Percentiles rank a stretch among this genome's conserved stretches.
Conservation (phyloP, 1,140 invertebrate species). For the Diachasma alloeum region DNA sequence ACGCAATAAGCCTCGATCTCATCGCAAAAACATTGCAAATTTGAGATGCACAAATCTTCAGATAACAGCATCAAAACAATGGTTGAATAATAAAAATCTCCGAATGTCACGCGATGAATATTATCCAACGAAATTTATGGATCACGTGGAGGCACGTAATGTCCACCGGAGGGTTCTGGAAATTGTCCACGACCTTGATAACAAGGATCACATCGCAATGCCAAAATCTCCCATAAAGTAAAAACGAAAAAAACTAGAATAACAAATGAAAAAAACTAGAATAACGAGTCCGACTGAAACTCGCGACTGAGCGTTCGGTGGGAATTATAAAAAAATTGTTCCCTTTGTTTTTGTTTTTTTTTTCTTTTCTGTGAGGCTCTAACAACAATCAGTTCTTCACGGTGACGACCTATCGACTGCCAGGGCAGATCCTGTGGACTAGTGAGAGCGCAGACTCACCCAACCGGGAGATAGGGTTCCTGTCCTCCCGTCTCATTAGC, state of each 20-base stretch:
- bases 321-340: no score
- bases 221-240: neutral
- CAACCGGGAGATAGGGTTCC: slow-evolving; percentile 13
- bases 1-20: no score
- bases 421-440: slow-evolving; percentile 25
- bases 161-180: neutral
- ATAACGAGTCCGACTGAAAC: no score
- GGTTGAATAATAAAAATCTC: no score
- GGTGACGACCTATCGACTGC: slow-evolving; percentile 46
- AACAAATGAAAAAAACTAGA: neutral
- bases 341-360: no score
- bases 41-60: no score
- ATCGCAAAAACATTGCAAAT: no score
- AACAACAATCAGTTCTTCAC: slow-evolving; percentile 5
- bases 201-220: neutral
- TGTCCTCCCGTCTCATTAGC: slow-evolving; percentile 7
- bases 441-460: slow-evolving; percentile 41
- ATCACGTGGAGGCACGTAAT: neutral
- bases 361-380: no score
- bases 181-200: neutral
- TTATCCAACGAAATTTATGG: neutral
- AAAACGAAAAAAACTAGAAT: neutral
- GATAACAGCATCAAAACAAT: no score
- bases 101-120: neutral
- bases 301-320: no score